Percentiles rank a stretch among this genome's conserved stretches.
phyloP scores from a whole-genome alignment of 2,113 vertebrate species.

The Perca fluviatilis region DNA sequence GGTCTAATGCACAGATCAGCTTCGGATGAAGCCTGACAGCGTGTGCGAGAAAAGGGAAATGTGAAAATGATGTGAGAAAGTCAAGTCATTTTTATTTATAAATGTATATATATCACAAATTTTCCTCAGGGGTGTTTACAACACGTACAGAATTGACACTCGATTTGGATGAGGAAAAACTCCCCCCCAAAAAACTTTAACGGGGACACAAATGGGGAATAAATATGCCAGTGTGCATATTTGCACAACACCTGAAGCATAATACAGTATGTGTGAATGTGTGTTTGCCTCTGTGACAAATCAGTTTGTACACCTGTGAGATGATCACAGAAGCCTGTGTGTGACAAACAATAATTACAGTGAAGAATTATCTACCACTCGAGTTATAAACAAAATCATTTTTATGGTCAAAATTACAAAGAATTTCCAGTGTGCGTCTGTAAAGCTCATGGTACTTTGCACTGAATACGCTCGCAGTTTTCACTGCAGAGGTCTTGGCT shows the following conservation, averaged over 20 bases:
- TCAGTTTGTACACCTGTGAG: background rate
- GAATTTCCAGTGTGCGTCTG: background rate
- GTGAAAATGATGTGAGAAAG: background rate
- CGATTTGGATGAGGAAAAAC: too few species aligned
- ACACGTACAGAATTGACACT: too few species aligned
- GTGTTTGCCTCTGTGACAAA: background rate
- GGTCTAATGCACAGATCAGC: constrained; percentile 5
- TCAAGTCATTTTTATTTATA: too few species aligned
- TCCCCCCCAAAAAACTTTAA: too few species aligned
- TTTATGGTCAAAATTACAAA: background rate
- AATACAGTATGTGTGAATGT: background rate
- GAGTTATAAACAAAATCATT: background rate
- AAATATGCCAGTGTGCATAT: background rate
- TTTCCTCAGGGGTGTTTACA: too few species aligned
- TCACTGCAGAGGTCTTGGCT: background rate
- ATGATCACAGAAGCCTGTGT: background rate
- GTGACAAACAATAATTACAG: background rate
- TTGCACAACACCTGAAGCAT: background rate
- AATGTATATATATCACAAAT: too few species aligned
- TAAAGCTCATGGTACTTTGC: background rate
- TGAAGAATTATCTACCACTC: background rate
- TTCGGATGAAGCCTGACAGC: background rate
- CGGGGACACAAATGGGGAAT: too few species aligned
- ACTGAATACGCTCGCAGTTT: background rate
- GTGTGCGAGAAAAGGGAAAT: background rate